Conservation (phyloP, 2,888 invertebrate species). For the Rhorus exstirpatorius region DNA sequence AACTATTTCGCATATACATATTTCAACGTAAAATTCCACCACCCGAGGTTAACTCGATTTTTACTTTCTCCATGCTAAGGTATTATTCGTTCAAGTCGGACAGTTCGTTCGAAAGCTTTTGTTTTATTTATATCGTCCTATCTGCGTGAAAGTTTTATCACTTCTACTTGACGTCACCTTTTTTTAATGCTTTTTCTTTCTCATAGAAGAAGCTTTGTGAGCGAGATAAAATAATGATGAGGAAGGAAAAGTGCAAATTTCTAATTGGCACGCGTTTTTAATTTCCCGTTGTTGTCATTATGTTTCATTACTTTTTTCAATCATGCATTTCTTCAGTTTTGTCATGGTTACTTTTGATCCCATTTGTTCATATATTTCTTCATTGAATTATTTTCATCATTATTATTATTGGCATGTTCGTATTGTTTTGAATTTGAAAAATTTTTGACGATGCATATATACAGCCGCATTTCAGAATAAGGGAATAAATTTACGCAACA, state of each 20-base stretch:
- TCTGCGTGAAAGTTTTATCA: slow-evolving; percentile 72
- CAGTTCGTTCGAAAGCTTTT: slow-evolving; percentile 21
- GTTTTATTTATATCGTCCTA: slow-evolving; percentile 20
- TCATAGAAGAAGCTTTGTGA: no score
- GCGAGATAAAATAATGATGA: no score
- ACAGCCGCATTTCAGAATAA: slow-evolving; percentile 47
- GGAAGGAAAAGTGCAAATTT: no score
- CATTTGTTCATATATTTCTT: slow-evolving; percentile 33
- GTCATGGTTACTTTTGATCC: no score
- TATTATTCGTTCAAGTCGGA: slow-evolving; percentile 49
- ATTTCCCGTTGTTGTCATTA: no score
- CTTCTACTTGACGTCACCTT: no score
- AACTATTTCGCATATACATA: slow-evolving; percentile 35
- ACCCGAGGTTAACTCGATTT: slow-evolving; percentile 6
- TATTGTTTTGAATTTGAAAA: background rate
- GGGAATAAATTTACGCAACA: slow-evolving; percentile 68
- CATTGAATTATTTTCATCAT: background rate
- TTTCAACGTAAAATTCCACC: slow-evolving; percentile 9
- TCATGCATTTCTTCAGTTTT: slow-evolving; percentile 24
- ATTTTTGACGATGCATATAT: background rate
- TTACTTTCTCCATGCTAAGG: slow-evolving; percentile 28
- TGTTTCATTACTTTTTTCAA: slow-evolving; percentile 17
- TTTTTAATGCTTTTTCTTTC: no score
- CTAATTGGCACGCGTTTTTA: no score
- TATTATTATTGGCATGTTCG: slow-evolving; percentile 1